Percentiles rank a stretch among this genome's conserved stretches.
These are phyloP conservation scores for Pristionchus arcanus DNA, from an alignment of 2,888 invertebrate genomes.

Conservation along the genomic window DNA sequence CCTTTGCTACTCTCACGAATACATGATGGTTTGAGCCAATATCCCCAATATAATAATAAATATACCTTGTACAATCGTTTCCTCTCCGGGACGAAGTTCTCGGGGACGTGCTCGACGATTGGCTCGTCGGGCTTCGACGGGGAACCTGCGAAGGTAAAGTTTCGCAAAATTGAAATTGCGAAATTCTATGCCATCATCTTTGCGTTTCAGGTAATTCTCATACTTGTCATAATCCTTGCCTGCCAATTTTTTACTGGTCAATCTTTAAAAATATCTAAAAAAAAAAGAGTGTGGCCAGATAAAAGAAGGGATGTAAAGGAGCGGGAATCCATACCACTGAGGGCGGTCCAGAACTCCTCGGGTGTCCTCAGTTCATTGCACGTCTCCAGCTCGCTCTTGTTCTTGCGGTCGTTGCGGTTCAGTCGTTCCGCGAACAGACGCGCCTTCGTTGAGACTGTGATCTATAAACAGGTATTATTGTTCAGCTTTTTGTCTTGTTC, in stretches of 20 bases:
- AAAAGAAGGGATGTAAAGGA: too few species aligned
- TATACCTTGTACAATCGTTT: slow-evolving; percentile 69
- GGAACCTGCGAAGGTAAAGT: slow-evolving; percentile 57
- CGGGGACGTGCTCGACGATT: slow-evolving; percentile 84
- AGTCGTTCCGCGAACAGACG: slow-evolving; percentile 96
- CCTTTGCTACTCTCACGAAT: background rate
- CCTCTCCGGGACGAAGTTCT: slow-evolving; percentile 71
- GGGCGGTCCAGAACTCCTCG: slow-evolving; percentile 88
- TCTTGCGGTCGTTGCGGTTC: slow-evolving; percentile 97
- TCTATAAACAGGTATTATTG: too few species aligned
- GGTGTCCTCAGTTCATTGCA: slow-evolving; percentile 90
- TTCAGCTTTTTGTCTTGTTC: too few species aligned
- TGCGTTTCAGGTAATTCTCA: too few species aligned
- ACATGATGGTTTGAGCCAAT: background rate
- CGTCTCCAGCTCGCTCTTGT: slow-evolving; percentile 90
- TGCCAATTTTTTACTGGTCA: too few species aligned
- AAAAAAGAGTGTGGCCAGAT: too few species aligned
- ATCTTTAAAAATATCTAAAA: too few species aligned
- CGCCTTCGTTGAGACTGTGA: slow-evolving; percentile 77
- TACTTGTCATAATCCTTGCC: too few species aligned
- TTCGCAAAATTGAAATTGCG: too few species aligned
- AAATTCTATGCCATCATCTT: too few species aligned
- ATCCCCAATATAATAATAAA: background rate
- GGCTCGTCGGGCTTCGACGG: slow-evolving; percentile 68
- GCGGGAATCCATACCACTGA: slow-evolving; percentile 80